phyloP scores from a whole-genome alignment of 1,140 invertebrate species.

The Hyphantria cunea region DNA sequence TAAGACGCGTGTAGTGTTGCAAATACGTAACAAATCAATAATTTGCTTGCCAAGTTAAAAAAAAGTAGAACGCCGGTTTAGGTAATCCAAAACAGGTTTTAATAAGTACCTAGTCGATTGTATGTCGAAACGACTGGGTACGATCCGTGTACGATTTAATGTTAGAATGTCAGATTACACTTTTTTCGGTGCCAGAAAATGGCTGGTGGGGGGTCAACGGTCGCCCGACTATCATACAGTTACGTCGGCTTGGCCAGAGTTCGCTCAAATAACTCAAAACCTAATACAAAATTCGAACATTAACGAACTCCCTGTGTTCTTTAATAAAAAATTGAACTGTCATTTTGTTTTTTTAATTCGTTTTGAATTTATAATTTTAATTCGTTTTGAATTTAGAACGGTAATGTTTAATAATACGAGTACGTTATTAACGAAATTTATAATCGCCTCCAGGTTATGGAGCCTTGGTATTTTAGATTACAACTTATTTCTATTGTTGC shows the following conservation, averaged over 20 bases:
- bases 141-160: not conserved
- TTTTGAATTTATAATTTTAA: too few species aligned
- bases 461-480: too few species aligned
- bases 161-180: not conserved
- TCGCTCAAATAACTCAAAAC: not conserved
- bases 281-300: too few species aligned
- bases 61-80: conserved; percentile 49
- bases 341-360: too few species aligned
- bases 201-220: conserved; percentile 6
- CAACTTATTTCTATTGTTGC: too few species aligned
- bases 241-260: not conserved
- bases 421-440: too few species aligned
- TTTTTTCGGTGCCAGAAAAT: conserved; percentile 18
- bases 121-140: conserved; percentile 8
- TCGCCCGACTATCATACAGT: conserved; percentile 1
- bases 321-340: too few species aligned
- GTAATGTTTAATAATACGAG: too few species aligned
- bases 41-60: conserved; percentile 29
- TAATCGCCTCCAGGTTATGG: too few species aligned
- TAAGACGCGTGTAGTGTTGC: conserved; percentile 1
- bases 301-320: too few species aligned
- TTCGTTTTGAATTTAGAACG: too few species aligned
- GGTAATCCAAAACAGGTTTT: conserved; percentile 54
- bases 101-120: conserved; percentile 25
- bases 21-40: conserved; percentile 30